Conservation (phyloP, 37 sponge, comb jelly and placozoan genomes). For the Amphimedon queenslandica region DNA sequence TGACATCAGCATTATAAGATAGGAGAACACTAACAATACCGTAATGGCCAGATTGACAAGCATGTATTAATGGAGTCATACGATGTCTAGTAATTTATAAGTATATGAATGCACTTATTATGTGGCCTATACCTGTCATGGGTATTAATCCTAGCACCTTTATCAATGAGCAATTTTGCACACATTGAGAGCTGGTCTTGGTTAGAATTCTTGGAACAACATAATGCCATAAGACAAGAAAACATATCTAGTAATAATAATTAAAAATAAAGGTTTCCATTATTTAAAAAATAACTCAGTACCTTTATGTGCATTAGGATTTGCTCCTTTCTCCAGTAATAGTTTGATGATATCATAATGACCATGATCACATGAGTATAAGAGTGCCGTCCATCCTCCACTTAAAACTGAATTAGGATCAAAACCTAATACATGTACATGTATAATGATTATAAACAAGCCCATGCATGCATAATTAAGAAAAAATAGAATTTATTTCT, state of each 20-base stretch:
- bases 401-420: constrained; percentile 33
- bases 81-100: constrained; percentile 10
- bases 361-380: constrained; percentile 48
- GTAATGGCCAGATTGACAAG: constrained; percentile 31
- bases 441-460: not conserved
- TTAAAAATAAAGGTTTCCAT: not conserved
- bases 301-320: constrained; percentile 55
- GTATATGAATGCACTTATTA: too few relatives aligned
- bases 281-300: not conserved
- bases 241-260: constrained; percentile 30
- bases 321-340: constrained; percentile 31
- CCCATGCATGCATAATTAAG: not conserved
- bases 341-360: constrained; percentile 17
- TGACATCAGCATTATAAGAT: constrained; percentile 38
- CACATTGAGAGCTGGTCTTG: constrained; percentile 21
- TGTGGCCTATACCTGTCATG: constrained; percentile 67
- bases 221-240: constrained; percentile 57
- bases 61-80: constrained; percentile 69
- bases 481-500: too few relatives aligned
- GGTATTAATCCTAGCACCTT: constrained; percentile 52
- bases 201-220: constrained; percentile 21
- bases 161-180: constrained; percentile 42
- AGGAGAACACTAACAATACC: constrained; percentile 31
- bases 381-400: constrained; percentile 54
- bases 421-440: constrained; percentile 23